Conservation (phyloP, 2,888 invertebrate species). For the Cacoxenus indagator region DNA sequence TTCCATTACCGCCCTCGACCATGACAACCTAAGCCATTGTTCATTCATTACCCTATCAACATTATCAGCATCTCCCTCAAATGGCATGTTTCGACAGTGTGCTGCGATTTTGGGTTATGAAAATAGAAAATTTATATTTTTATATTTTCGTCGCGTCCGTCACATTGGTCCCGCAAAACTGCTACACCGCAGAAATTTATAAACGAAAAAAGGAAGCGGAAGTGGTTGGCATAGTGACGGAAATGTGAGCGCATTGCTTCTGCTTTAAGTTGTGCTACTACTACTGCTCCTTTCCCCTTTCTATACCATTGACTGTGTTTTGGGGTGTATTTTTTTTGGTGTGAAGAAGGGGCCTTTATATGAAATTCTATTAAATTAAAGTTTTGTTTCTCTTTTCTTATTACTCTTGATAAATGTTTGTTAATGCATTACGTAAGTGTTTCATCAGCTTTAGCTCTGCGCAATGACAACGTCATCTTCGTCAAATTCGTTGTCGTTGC, state of each 20-base stretch:
- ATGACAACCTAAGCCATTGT: too few relatives aligned
- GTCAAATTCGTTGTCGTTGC: too few relatives aligned
- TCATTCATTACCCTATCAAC: neutral
- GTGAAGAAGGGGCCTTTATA: constrained; percentile 30
- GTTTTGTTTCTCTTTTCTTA: constrained; percentile 21
- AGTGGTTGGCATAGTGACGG: neutral
- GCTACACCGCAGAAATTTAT: neutral
- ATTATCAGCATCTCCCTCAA: neutral
- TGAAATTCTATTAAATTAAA: constrained; percentile 49
- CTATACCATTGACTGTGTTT: constrained; percentile 23
- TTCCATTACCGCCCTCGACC: too few relatives aligned
- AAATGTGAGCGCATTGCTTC: constrained; percentile 5
- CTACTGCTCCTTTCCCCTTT: neutral
- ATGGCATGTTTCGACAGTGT: constrained; percentile 8
- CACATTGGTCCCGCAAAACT: too few relatives aligned
- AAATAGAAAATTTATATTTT: constrained; percentile 55
- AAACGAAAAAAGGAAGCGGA: constrained; percentile 1
- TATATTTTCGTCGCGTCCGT: neutral
- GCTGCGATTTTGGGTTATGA: constrained; percentile 42
- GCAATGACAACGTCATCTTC: too few relatives aligned
- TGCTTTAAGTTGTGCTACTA: neutral
- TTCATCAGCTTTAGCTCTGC: too few relatives aligned
- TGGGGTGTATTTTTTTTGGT: neutral
- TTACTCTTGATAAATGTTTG: too few relatives aligned
- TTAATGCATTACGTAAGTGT: too few relatives aligned